These are phyloP conservation scores for Leptinotarsa tumamoca DNA, from an alignment of 2,888 invertebrate genomes.

Conservation along the genomic window DNA sequence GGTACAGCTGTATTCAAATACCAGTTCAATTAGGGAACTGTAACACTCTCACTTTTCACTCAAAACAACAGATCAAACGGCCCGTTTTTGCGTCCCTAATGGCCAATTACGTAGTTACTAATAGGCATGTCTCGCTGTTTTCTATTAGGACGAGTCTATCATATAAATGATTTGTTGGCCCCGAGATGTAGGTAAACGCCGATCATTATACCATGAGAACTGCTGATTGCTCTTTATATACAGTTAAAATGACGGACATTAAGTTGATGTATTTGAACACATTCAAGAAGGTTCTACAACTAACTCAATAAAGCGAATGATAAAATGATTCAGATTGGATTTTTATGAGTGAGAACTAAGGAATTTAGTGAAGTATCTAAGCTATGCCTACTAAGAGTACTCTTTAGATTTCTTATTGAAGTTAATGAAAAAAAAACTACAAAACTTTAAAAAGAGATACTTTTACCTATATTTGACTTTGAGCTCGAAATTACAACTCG, in stretches of 20 bases:
- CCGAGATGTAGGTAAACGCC: slow-evolving; percentile 56
- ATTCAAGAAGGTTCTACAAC: neutral
- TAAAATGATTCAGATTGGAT: neutral
- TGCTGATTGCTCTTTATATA: slow-evolving; percentile 43
- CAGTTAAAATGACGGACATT: slow-evolving; percentile 35
- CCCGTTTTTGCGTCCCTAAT: neutral
- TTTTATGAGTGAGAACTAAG: neutral
- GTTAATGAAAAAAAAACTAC: too few species aligned
- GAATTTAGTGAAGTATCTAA: neutral
- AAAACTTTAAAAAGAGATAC: too few species aligned
- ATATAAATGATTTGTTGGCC: slow-evolving; percentile 55
- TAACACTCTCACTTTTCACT: neutral
- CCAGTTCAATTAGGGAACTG: neutral
- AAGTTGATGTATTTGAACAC: slow-evolving; percentile 19
- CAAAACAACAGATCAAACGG: neutral
- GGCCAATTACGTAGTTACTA: slow-evolving; percentile 53
- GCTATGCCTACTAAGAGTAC: too few species aligned
- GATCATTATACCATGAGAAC: slow-evolving; percentile 57
- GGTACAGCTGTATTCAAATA: too few species aligned
- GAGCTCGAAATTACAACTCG: too few species aligned
- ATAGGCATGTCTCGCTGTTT: slow-evolving; percentile 52
- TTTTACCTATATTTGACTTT: too few species aligned
- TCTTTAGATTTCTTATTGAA: too few species aligned
- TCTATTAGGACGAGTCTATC: slow-evolving; percentile 52
- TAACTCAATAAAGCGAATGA: slow-evolving; percentile 29